phyloP scores from a whole-genome alignment of 1,140 invertebrate genomes.

The Ceratina australensis region DNA sequence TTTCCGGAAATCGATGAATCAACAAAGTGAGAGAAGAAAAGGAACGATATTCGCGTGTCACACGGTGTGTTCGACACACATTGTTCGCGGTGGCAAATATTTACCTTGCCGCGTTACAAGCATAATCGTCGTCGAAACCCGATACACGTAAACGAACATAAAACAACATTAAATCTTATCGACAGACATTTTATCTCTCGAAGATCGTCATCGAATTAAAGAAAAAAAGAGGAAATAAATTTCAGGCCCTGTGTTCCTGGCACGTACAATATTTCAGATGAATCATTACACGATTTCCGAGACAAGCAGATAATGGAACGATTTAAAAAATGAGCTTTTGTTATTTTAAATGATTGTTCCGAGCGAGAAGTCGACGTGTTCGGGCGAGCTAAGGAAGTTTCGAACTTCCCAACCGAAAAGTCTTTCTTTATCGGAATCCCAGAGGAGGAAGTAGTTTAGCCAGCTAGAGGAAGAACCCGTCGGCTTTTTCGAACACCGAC shows the following conservation, averaged over 20 bases:
- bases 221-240: conserved; percentile 28
- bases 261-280: no score
- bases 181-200: conserved; percentile 54
- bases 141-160: conserved; percentile 59
- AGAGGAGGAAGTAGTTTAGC: conserved; percentile 33
- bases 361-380: conserved; percentile 19
- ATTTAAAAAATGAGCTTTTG: no score
- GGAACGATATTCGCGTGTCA: neutral
- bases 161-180: conserved; percentile 62
- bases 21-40: no score
- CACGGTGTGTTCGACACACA: neutral
- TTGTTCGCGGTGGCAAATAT: conserved; percentile 21
- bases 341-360: neutral
- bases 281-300: no score
- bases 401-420: conserved; percentile 47
- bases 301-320: neutral
- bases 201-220: conserved; percentile 58
- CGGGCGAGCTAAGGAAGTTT: neutral
- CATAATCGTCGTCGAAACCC: conserved; percentile 45
- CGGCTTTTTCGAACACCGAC: conserved; percentile 27
- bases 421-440: conserved; percentile 18
- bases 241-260: conserved; percentile 37
- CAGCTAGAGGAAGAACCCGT: conserved; percentile 6
- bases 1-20: neutral
- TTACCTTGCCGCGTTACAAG: conserved; percentile 35